Base-by-base conservation (phyloP, 2,113 vertebrate genomes). In the Gymnorhina tibicen region DNA sequence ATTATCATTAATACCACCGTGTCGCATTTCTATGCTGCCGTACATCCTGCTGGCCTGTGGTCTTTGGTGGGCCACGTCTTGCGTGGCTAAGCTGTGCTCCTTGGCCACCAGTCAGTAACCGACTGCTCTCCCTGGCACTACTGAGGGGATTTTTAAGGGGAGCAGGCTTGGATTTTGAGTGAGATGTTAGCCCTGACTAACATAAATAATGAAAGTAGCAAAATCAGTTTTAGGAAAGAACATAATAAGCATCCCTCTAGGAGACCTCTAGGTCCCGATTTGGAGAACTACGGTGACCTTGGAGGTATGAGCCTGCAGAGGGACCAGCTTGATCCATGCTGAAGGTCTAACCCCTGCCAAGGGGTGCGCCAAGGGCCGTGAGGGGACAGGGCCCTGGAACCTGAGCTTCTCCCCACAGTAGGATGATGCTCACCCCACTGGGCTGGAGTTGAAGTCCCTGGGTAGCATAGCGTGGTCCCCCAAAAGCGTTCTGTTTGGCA, bases 1-100 rank as follows among this genome's bases (percentile, higher is more conserved):
- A 98, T 98, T 97, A 98, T 97, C 97, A 98, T 98, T 98, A 95
- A 96, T 60, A 89, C 50, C 69, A 58, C 78, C 68, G 55, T 96
- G 97, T 95, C 91, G 95, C 93, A 97, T 97, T 97, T 98, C 93
- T 98, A 92, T 98, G 92, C 68, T 76, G 91, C 60, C 0, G 55
- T 93, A 59, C 47, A n/a, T 66, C 73, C 77, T 76, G 46, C 63
- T 85, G 77, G 72, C 85, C 91, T 74, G 64, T 10, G 39, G 32
- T 60, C 79, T 84, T 93, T 63, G 55, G 33, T 93, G 86, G 93
- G 69, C 49, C 49, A 6, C 73, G 42, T 53, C 68, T 82, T 74
- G 60, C 2, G 0, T 87, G 88, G 83, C n/a, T 33, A 58, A 6
- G 1, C 49, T 75, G 70, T 86, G 73, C 62, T 89, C 58, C 73